Conservation (phyloP, 2,888 invertebrate species). For the Xestia c-nigrum region DNA sequence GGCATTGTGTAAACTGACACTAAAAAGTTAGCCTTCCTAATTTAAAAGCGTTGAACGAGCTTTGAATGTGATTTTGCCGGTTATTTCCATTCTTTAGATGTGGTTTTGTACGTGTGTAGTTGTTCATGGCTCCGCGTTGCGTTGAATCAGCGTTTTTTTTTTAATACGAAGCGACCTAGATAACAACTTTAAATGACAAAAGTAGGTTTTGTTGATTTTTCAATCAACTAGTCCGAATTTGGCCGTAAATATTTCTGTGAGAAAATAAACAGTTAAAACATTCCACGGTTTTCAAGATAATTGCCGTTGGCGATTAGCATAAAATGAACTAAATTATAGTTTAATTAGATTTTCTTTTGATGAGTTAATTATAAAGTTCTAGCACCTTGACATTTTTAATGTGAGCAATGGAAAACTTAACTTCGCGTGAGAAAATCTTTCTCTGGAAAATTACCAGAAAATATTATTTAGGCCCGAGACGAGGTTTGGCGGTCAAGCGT, state of each 20-base stretch:
- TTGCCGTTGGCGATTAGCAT: background rate
- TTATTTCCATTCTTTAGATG: background rate
- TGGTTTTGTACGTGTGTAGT: background rate
- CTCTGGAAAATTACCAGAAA: background rate
- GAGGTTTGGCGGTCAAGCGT: too few relatives aligned
- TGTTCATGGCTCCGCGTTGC: background rate
- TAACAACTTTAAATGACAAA: background rate
- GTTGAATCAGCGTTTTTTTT: background rate
- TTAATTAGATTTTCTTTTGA: slow-evolving; percentile 6
- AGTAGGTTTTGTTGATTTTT: slow-evolving; percentile 3
- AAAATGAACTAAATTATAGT: background rate
- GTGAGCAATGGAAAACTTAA: background rate
- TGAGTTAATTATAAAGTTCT: background rate
- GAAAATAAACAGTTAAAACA: slow-evolving; percentile 5
- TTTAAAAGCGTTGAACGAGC: slow-evolving; percentile 13
- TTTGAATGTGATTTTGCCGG: too few relatives aligned
- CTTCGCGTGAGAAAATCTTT: background rate
- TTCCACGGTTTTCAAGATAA: background rate
- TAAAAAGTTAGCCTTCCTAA: slow-evolving; percentile 31
- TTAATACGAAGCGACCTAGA: background rate
- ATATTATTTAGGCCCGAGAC: too few relatives aligned
- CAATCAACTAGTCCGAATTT: background rate
- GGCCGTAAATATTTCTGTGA: slow-evolving; percentile 1
- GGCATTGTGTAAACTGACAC: slow-evolving; percentile 21
- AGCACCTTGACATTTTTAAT: background rate